phyloP scores from a whole-genome alignment of 2,888 invertebrate genomes.

The Thumatha senex region DNA sequence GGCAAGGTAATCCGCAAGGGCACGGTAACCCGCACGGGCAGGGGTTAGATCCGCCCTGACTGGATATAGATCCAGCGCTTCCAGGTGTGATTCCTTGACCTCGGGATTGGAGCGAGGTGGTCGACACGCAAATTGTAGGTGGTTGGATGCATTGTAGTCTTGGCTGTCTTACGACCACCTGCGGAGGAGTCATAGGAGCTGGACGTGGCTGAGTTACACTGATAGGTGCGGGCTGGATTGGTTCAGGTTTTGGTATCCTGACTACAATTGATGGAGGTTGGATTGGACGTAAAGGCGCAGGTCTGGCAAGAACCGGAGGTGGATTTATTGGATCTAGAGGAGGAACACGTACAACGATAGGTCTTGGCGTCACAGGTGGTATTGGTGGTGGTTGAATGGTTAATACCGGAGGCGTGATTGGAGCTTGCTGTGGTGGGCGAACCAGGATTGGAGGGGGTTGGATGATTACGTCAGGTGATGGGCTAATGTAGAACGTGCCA shows the following conservation, averaged over 20 bases:
- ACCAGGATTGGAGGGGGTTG: slow-evolving; percentile 66
- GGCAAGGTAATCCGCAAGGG: not conserved
- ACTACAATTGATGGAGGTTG: slow-evolving; percentile 55
- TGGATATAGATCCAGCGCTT: not conserved
- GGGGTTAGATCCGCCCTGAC: not conserved
- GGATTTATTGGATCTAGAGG: slow-evolving; percentile 47
- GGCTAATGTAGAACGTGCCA: slow-evolving; percentile 56
- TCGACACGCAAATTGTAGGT: slow-evolving; percentile 45
- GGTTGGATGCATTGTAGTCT: slow-evolving; percentile 45
- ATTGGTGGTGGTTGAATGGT: slow-evolving; percentile 47
- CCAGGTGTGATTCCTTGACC: not conserved
- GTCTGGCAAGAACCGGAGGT: slow-evolving; percentile 57
- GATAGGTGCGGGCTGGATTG: slow-evolving; percentile 53
- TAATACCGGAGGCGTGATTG: slow-evolving; percentile 52
- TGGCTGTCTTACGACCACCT: slow-evolving; percentile 53
- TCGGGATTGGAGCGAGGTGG: slow-evolving; percentile 18
- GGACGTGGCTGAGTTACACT: slow-evolving; percentile 50
- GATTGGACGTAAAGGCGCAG: slow-evolving; percentile 42
- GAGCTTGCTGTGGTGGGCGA: slow-evolving; percentile 42
- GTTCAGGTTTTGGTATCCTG: slow-evolving; percentile 42
- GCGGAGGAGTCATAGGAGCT: slow-evolving; percentile 45
- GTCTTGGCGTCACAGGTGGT: slow-evolving; percentile 47
- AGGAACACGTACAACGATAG: slow-evolving; percentile 50
- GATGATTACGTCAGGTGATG: slow-evolving; percentile 59
- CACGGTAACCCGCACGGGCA: not conserved